Evolutionary conservation across 2,888 invertebrate species (phyloP).

Genomic region (Halocaridina rubra): DNA sequence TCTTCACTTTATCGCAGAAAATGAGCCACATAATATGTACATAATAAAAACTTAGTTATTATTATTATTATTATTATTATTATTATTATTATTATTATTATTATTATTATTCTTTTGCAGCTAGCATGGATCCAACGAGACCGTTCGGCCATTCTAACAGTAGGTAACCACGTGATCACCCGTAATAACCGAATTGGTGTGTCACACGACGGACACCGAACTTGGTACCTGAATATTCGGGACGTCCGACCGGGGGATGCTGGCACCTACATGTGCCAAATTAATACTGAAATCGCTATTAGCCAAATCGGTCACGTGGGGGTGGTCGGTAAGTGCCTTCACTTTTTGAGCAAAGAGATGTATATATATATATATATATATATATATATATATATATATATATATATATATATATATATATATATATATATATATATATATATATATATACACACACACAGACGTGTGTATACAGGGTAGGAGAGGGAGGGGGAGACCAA

Average conservation of each 20-base stretch:
- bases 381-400: too few species aligned
- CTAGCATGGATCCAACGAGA: conserved; percentile 97
- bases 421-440: not conserved
- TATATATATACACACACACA: not conserved
- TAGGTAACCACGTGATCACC: conserved; percentile 94
- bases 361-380: not conserved
- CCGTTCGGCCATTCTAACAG: conserved; percentile 91
- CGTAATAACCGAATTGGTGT: conserved; percentile 77
- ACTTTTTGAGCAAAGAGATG: not conserved
- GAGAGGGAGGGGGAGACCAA: too few species aligned
- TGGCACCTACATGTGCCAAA: conserved; percentile 82
- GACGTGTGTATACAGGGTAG: not conserved
- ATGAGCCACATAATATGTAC: too few species aligned
- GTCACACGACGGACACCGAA: conserved; percentile 91
- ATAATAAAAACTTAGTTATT: too few species aligned
- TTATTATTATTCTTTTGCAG: too few species aligned
- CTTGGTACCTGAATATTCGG: conserved; percentile 92
- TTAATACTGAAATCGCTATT: conserved; percentile 80
- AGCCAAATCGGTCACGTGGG: conserved; percentile 92
- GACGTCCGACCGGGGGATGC: conserved; percentile 92
- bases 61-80: too few species aligned
- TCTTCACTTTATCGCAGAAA: too few species aligned
- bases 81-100: too few species aligned
- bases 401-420: too few species aligned
- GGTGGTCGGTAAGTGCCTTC: conserved; percentile 75